These are phyloP conservation scores for Trichopoda pennipes DNA, from an alignment of 2,888 invertebrate species.

Conservation along the genomic window DNA sequence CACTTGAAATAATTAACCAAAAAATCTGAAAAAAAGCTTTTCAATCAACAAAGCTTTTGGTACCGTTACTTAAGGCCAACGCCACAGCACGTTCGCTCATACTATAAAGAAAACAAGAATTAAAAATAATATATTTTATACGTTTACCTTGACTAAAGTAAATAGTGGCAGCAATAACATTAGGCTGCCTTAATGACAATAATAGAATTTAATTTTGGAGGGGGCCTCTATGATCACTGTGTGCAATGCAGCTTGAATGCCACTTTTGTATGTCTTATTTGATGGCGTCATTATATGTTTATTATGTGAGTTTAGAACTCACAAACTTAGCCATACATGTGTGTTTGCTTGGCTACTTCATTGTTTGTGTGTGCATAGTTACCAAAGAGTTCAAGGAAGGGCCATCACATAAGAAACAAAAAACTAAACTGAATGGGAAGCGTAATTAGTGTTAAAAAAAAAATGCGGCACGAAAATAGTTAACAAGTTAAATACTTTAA, in stretches of 20 bases:
- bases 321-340: no score
- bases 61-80: constrained; percentile 28
- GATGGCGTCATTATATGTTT: not conserved
- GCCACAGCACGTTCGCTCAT: not conserved
- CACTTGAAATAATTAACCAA: not conserved
- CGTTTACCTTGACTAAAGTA: constrained; percentile 55
- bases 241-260: constrained; percentile 39
- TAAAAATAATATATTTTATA: not conserved
- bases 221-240: not conserved
- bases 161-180: not conserved
- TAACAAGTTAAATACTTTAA: no score
- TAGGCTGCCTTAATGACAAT: constrained; percentile 14
- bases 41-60: constrained; percentile 32
- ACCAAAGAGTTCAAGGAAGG: no score
- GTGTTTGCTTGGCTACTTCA: no score
- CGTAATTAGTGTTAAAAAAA: no score
- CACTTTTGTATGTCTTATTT: constrained; percentile 5
- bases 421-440: no score
- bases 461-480: no score
- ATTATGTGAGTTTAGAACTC: no score
- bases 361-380: no score
- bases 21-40: not conserved
- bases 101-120: not conserved
- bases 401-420: no score
- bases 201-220: not conserved